phyloP scores from a whole-genome alignment of 1,140 invertebrate species.

The Ceratina australensis region DNA sequence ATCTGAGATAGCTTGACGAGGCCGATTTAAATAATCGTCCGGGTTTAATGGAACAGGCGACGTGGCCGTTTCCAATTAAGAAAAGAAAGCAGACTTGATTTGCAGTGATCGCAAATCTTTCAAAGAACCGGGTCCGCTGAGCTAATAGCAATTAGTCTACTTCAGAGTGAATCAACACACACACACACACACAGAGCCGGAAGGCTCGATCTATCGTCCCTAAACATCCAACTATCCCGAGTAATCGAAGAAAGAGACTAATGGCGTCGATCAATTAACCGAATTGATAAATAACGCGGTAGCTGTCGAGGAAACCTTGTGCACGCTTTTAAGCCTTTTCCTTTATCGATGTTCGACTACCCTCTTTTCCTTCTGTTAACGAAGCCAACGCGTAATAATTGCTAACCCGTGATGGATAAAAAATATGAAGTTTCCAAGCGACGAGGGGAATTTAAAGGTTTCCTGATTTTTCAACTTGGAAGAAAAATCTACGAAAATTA shows the following conservation, averaged over 20 bases:
- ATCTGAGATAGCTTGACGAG: background rate
- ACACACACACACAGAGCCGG: background rate
- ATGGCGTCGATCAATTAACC: background rate
- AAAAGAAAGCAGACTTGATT: constrained; percentile 20
- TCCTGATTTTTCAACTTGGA: too few relatives aligned
- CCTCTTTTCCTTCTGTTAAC: background rate
- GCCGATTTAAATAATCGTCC: background rate
- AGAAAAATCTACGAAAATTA: too few relatives aligned
- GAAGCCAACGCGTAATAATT: too few relatives aligned
- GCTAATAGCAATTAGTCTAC: constrained; percentile 17
- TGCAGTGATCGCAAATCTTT: constrained; percentile 9
- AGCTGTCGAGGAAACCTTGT: background rate
- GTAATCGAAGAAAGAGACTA: background rate
- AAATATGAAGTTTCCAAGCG: background rate
- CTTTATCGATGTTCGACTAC: background rate
- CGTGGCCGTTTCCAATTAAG: constrained; percentile 19
- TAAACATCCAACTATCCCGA: background rate
- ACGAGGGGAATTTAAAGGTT: too few relatives aligned
- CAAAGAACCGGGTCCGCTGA: background rate
- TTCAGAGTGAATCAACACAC: constrained; percentile 2
- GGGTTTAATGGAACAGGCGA: constrained; percentile 1
- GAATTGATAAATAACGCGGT: background rate
- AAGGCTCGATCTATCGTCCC: background rate
- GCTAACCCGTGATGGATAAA: too few relatives aligned
- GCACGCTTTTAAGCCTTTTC: background rate